These are phyloP conservation scores for Ochropleura leucogaster DNA, from an alignment of 2,888 invertebrate genomes.

Conservation along the genomic window DNA sequence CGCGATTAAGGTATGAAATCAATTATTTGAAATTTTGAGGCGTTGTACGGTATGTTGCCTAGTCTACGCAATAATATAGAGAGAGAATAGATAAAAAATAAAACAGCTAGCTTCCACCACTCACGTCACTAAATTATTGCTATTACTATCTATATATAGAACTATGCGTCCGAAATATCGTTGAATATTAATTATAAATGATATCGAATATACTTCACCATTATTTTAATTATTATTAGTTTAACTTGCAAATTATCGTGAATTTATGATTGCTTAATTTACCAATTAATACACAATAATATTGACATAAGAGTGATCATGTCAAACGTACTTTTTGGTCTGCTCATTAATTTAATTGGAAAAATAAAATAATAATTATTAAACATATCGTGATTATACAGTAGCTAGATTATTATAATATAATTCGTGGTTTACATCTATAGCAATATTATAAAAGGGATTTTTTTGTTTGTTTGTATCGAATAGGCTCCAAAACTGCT, in stretches of 20 bases:
- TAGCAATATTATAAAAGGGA: too few species aligned
- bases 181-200: constrained; percentile 13
- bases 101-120: not conserved
- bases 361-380: constrained; percentile 24
- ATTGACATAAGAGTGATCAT: constrained; percentile 28
- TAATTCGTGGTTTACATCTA: too few species aligned
- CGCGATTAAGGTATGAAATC: too few species aligned
- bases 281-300: constrained; percentile 18
- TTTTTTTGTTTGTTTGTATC: too few species aligned
- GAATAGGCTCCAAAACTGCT: too few species aligned
- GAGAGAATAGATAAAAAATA: too few species aligned
- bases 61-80: too few species aligned
- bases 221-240: constrained; percentile 24
- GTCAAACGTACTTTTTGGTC: constrained; percentile 14
- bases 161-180: not conserved
- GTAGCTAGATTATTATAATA: constrained; percentile 35
- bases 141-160: not conserved
- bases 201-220: constrained; percentile 12
- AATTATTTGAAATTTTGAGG: too few species aligned
- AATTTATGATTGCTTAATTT: constrained; percentile 35
- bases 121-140: not conserved
- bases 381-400: constrained; percentile 19
- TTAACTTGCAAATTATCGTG: constrained; percentile 31
- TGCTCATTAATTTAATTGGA: constrained; percentile 21
- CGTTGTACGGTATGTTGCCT: too few species aligned